Conservation (phyloP, 2,888 invertebrate genomes). For the Apamea epomidion region DNA sequence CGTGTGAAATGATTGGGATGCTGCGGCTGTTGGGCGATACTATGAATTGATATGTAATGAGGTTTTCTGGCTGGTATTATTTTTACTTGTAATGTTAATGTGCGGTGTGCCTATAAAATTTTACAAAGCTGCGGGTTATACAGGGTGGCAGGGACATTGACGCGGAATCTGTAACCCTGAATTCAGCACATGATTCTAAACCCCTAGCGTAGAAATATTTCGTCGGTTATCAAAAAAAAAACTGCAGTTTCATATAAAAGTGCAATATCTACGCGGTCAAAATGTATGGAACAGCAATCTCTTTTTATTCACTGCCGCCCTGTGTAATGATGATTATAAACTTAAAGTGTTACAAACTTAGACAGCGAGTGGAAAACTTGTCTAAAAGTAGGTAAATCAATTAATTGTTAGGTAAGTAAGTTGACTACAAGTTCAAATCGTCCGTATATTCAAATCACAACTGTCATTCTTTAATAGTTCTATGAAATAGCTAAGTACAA, state of each 20-base stretch:
- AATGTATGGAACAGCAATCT: too few relatives aligned
- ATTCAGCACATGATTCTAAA: too few relatives aligned
- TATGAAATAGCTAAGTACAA: not conserved
- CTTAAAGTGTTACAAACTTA: constrained; percentile 21
- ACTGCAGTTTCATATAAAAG: too few relatives aligned
- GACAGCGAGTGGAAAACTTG: constrained; percentile 14
- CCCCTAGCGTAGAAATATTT: too few relatives aligned
- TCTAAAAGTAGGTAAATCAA: not conserved
- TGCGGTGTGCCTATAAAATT: constrained; percentile 22
- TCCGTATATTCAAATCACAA: not conserved
- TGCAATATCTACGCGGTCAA: too few relatives aligned
- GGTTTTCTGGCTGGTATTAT: constrained; percentile 37
- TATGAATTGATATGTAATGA: constrained; percentile 61
- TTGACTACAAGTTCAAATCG: not conserved
- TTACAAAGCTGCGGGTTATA: constrained; percentile 18
- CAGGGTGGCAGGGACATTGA: not conserved
- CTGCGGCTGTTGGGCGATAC: constrained; percentile 40
- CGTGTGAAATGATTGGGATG: constrained; percentile 75
- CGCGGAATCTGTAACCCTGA: too few relatives aligned
- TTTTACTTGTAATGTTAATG: constrained; percentile 60
- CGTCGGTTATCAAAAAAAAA: too few relatives aligned
- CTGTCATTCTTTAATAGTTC: not conserved
- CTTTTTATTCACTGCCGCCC: too few relatives aligned
- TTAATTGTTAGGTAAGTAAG: not conserved
- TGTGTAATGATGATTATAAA: not conserved